Conservation (phyloP, 2,888 invertebrate genomes). For the Meiosimyza platycephala region DNA sequence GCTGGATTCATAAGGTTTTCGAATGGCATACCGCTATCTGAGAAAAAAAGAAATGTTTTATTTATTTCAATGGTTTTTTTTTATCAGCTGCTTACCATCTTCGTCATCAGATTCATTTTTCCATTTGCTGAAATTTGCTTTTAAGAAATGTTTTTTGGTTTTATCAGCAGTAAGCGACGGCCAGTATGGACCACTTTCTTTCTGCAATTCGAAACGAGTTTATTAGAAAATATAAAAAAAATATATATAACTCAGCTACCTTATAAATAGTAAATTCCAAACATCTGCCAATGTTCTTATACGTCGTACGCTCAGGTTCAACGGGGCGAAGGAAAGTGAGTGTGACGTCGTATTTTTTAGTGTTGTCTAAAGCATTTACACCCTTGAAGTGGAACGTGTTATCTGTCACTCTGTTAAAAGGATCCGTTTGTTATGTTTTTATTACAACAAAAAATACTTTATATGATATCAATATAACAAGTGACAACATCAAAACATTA, state of each 20-base stretch:
- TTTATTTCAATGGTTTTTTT: not conserved
- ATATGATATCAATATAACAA: not conserved
- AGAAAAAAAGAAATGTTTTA: constrained; percentile 1
- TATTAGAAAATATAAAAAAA: not conserved
- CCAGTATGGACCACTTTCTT: constrained; percentile 84
- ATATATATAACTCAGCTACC: constrained; percentile 49
- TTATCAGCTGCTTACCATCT: constrained; percentile 68
- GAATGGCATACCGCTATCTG: constrained; percentile 48
- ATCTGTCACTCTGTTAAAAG: constrained; percentile 73
- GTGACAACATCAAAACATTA: too few relatives aligned
- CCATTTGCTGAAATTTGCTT: constrained; percentile 98
- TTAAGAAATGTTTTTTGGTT: constrained; percentile 94
- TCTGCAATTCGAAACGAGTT: constrained; percentile 58
- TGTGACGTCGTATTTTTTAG: constrained; percentile 87
- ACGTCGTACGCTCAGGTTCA: constrained; percentile 80
- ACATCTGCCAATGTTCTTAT: constrained; percentile 79
- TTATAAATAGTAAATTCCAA: constrained; percentile 81
- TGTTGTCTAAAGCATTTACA: constrained; percentile 80
- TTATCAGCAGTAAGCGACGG: constrained; percentile 86
- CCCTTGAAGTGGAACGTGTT: constrained; percentile 86
- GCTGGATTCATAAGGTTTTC: constrained; percentile 50
- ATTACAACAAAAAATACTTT: not conserved
- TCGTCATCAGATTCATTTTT: constrained; percentile 94
- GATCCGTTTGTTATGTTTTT: not conserved
- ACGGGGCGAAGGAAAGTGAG: constrained; percentile 87